These are phyloP conservation scores for Taxidea taxus DNA, from an alignment of 2,113 vertebrate species.

Conservation along the genomic window DNA sequence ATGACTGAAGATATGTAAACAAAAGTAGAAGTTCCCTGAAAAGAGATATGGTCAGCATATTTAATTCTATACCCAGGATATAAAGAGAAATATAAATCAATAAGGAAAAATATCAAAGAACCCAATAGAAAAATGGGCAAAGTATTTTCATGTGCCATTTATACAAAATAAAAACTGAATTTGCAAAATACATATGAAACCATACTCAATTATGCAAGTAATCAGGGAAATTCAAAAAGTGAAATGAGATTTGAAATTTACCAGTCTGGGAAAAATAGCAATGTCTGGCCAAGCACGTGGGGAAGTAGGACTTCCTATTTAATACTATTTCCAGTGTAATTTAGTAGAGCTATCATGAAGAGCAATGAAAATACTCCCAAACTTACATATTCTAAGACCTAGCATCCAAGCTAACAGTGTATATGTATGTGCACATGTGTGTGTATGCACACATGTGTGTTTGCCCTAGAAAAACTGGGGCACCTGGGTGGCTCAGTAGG, in stretches of 20 bases:
- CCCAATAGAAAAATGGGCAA: not conserved
- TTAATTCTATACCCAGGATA: not conserved
- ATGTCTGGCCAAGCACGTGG: not conserved
- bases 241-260: not conserved
- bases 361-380: not conserved
- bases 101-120: not conserved
- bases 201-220: not conserved
- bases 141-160: not conserved
- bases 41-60: not conserved
- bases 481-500: too few relatives aligned
- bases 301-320: not conserved
- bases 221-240: not conserved
- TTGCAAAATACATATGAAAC: not conserved
- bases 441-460: not conserved
- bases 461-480: not conserved
- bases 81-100: not conserved
- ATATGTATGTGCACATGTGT: not conserved
- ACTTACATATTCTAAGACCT: rapidly evolving
- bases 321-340: not conserved
- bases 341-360: not conserved
- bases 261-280: not conserved
- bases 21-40: not conserved
- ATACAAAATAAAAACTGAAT: not conserved
- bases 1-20: not conserved
- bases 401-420: not conserved